phyloP scores from a whole-genome alignment of 1,140 invertebrate genomes.

The Sitophilus oryzae region DNA sequence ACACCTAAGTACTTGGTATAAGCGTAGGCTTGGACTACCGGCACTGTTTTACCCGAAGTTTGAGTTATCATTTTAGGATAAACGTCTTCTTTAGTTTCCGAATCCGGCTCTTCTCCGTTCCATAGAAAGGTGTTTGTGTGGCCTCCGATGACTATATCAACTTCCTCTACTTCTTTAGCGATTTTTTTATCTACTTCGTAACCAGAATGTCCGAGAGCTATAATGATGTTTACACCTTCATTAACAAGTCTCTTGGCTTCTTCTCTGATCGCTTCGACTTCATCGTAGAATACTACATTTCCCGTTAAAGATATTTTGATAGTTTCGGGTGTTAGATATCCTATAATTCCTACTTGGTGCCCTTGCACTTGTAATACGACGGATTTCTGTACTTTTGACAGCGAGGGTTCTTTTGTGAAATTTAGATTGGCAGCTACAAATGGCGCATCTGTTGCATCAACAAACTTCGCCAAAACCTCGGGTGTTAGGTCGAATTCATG shows the following conservation, averaged over 20 bases:
- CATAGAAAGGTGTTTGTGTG: constrained; percentile 82
- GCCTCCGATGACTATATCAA: constrained; percentile 83
- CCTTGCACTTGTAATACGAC: constrained; percentile 58
- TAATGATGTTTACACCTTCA: constrained; percentile 74
- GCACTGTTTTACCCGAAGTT: constrained; percentile 61
- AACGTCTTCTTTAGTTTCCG: constrained; percentile 59
- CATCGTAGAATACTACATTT: constrained; percentile 65
- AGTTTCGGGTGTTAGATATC: constrained; percentile 83
- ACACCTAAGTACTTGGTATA: constrained; percentile 88
- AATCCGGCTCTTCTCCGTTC: constrained; percentile 59
- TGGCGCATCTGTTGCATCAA: constrained; percentile 63
- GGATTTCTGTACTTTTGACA: constrained; percentile 59
- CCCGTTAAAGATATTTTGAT: constrained; percentile 54
- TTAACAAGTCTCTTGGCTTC: constrained; percentile 62
- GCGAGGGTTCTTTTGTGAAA: constrained; percentile 55
- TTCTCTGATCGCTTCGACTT: constrained; percentile 60
- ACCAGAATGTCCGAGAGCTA: constrained; percentile 86
- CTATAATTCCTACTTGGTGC: constrained; percentile 74
- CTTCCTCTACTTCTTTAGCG: constrained; percentile 66
- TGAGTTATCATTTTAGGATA: constrained; percentile 75
- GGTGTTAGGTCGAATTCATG: constrained; percentile 89
- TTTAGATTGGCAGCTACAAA: constrained; percentile 75
- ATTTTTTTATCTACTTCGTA: constrained; percentile 65
- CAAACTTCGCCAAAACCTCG: constrained; percentile 67
- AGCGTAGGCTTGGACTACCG: constrained; percentile 86